Percentiles rank a stretch among this genome's conserved stretches.
These are phyloP conservation scores for Agonopterix alstromeriana DNA, from an alignment of 2,888 invertebrate genomes.

Conservation along the genomic window DNA sequence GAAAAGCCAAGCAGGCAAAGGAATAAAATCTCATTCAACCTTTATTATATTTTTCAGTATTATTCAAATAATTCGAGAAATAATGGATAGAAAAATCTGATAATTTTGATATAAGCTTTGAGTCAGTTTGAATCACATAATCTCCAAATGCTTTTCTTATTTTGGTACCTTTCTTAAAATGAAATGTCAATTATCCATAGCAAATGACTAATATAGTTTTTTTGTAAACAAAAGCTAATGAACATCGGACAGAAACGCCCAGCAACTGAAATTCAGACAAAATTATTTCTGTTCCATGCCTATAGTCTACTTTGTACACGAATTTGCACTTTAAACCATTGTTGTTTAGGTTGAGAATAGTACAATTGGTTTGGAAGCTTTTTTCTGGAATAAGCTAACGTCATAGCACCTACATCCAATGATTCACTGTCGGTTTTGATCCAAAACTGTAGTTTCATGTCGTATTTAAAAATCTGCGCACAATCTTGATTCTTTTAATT, in stretches of 20 bases:
- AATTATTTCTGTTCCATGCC: slow-evolving; percentile 32
- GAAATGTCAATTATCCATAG: background rate
- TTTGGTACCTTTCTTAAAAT: too few relatives aligned
- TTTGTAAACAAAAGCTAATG: slow-evolving; percentile 18
- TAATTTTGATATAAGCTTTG: too few relatives aligned
- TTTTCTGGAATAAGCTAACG: background rate
- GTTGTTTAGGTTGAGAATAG: slow-evolving; percentile 1
- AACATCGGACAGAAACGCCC: slow-evolving; percentile 12
- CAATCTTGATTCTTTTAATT: background rate
- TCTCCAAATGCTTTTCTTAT: too few relatives aligned
- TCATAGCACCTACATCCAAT: slow-evolving; percentile 1
- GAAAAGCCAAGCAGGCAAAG: too few relatives aligned
- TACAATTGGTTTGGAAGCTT: background rate
- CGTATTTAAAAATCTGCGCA: too few relatives aligned
- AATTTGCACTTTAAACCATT: slow-evolving; percentile 16
- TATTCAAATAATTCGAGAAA: too few relatives aligned
- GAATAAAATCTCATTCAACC: too few relatives aligned
- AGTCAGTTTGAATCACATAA: too few relatives aligned
- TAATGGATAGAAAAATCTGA: too few relatives aligned
- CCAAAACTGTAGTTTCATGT: too few relatives aligned
- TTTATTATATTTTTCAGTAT: too few relatives aligned
- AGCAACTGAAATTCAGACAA: slow-evolving; percentile 24
- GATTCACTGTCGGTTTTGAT: background rate
- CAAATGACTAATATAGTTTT: slow-evolving; percentile 20
- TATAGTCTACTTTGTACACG: slow-evolving; percentile 10